These are phyloP conservation scores for Orthosia incerta DNA, from an alignment of 2,888 invertebrate genomes.

Conservation along the genomic window DNA sequence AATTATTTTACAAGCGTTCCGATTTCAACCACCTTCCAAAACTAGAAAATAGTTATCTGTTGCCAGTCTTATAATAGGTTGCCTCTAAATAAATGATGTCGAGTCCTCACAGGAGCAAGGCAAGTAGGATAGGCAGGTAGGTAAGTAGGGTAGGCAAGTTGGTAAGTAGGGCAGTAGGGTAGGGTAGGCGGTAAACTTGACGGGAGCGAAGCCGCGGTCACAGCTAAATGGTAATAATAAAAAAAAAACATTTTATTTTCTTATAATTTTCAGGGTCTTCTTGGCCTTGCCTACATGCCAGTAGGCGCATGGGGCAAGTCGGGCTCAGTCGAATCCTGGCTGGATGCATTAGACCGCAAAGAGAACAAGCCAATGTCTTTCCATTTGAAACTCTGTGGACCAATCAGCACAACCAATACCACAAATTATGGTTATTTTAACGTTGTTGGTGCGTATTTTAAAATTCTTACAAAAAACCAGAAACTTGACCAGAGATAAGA, in stretches of 20 bases:
- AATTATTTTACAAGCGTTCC: too few species aligned
- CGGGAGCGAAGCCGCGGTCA: too few species aligned
- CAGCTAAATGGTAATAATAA: not conserved
- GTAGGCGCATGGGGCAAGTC: conserved; percentile 84
- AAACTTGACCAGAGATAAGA: too few species aligned
- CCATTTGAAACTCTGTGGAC: conserved; percentile 91
- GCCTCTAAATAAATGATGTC: too few species aligned
- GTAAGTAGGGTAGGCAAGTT: too few species aligned
- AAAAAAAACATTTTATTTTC: not conserved
- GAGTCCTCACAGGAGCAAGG: too few species aligned
- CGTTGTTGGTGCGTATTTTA: conserved; percentile 81
- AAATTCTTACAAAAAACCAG: not conserved
- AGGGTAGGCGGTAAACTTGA: too few species aligned
- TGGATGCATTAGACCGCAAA: conserved; percentile 81
- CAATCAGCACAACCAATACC: conserved; percentile 78
- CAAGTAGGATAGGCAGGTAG: too few species aligned
- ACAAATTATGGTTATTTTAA: conserved; percentile 88
- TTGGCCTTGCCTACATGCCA: conserved; percentile 91
- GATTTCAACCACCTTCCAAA: too few species aligned
- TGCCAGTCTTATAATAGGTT: too few species aligned
- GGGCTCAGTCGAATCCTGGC: conserved; percentile 83
- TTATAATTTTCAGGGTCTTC: conserved; percentile 87
- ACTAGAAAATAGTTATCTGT: too few species aligned
- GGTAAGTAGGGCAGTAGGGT: too few species aligned
- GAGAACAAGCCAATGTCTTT: conserved; percentile 86